phyloP scores from a whole-genome alignment of 1,140 invertebrate genomes.

The Aphelenchoides besseyi region DNA sequence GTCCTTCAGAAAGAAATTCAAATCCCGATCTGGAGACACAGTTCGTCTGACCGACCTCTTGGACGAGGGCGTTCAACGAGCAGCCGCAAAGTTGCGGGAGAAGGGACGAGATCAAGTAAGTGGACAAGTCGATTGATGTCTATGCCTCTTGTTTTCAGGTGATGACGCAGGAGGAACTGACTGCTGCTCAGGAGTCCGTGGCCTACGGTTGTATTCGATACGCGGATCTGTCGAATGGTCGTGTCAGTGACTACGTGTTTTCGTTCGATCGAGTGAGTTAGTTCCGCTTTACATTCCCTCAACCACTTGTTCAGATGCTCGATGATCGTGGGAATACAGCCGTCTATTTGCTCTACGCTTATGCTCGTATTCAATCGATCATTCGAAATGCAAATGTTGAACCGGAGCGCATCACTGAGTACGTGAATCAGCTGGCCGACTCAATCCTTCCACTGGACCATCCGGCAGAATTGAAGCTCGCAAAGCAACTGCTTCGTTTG shows the following conservation, averaged over 20 bases:
- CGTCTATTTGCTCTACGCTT: constrained; percentile 65
- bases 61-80: constrained; percentile 83
- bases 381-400: neutral
- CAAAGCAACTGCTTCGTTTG: constrained; percentile 71
- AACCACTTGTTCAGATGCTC: constrained; percentile 74
- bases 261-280: constrained; percentile 84
- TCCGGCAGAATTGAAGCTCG: constrained; percentile 89
- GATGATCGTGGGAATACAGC: constrained; percentile 98
- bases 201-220: constrained; percentile 99
- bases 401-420: constrained; percentile 30
- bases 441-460: constrained; percentile 71
- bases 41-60: constrained; percentile 83
- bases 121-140: neutral
- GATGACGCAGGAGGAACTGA: constrained; percentile 78
- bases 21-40: constrained; percentile 94
- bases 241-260: constrained; percentile 91
- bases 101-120: constrained; percentile 79
- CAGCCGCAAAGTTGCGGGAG: constrained; percentile 80
- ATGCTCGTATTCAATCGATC: constrained; percentile 16
- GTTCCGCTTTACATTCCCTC: constrained; percentile 76
- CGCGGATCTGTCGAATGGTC: constrained; percentile 88
- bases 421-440: constrained; percentile 20
- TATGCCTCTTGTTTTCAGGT: constrained; percentile 65
- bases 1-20: constrained; percentile 81
- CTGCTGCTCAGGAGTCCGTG: constrained; percentile 79